Evolutionary conservation across 1,140 invertebrate genomes (phyloP).

Genomic region (Lepidurus couesii): DNA sequence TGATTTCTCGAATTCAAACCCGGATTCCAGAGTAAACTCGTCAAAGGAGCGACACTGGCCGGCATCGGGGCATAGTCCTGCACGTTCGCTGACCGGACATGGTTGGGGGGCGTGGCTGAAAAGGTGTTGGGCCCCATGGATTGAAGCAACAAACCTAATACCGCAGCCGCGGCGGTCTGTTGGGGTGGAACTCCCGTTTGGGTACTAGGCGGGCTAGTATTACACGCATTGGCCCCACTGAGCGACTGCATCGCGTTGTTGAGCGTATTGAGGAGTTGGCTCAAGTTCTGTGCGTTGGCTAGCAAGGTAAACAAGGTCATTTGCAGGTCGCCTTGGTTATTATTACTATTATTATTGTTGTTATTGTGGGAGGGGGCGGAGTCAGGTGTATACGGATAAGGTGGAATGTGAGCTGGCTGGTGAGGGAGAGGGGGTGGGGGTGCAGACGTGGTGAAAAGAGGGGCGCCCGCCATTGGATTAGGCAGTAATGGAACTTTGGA

Average conservation of each 20-base stretch:
- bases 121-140: constrained; percentile 26
- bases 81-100: neutral
- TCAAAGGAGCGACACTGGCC: constrained; percentile 4
- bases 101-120: neutral
- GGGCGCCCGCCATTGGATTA: constrained; percentile 24
- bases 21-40: constrained; percentile 6
- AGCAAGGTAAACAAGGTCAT: neutral
- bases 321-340: neutral
- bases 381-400: constrained; percentile 35
- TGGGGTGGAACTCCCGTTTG: constrained; percentile 32
- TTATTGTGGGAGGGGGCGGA: constrained; percentile 36
- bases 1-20: neutral
- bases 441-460: constrained; percentile 26
- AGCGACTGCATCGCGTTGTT: constrained; percentile 30
- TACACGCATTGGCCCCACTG: neutral
- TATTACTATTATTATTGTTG: neutral
- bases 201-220: constrained; percentile 22
- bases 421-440: constrained; percentile 30
- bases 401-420: constrained; percentile 35
- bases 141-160: constrained; percentile 30
- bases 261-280: constrained; percentile 23
- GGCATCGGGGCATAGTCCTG: constrained; percentile 18
- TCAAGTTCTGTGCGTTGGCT: constrained; percentile 33
- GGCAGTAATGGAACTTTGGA: constrained; percentile 7
- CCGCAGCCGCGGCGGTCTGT: constrained; percentile 31